Evolutionary conservation across 2,888 invertebrate species (phyloP).

Genomic region (Nomada goodeniana): DNA sequence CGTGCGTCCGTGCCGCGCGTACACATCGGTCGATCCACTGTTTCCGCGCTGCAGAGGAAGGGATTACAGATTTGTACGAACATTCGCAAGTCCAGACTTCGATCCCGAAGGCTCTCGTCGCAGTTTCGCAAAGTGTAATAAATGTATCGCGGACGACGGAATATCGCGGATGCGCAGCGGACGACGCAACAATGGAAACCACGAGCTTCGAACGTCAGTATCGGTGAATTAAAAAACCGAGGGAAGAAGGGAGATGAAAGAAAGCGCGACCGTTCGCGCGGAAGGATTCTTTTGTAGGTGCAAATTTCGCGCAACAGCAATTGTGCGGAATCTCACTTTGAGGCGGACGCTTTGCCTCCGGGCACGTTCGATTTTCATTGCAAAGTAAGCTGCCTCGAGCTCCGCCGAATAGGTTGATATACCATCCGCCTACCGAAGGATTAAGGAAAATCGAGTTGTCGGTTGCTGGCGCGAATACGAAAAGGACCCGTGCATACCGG

Average conservation of each 20-base stretch:
- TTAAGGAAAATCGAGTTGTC: constrained; percentile 70
- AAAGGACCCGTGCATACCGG: constrained; percentile 32
- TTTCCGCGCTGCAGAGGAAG: too few relatives aligned
- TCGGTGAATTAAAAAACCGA: constrained; percentile 5
- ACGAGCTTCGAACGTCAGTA: not conserved
- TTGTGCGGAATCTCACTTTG: constrained; percentile 50
- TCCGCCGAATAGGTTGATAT: constrained; percentile 56
- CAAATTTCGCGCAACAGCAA: constrained; percentile 21
- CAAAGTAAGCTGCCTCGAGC: constrained; percentile 63
- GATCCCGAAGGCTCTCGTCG: too few relatives aligned
- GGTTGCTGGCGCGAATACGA: constrained; percentile 33
- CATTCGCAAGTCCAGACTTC: constrained; percentile 14
- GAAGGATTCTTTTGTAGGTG: not conserved
- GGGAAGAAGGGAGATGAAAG: not conserved
- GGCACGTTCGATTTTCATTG: constrained; percentile 65
- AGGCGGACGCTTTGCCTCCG: constrained; percentile 9
- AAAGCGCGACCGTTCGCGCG: constrained; percentile 5
- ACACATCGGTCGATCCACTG: too few relatives aligned
- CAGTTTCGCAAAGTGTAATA: not conserved
- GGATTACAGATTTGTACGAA: not conserved
- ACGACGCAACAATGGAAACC: constrained; percentile 18
- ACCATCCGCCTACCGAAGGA: constrained; percentile 64
- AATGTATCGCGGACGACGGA: constrained; percentile 4
- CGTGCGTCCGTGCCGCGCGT: too few relatives aligned
- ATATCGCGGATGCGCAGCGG: not conserved